These are phyloP conservation scores for Otolemur garnettii DNA, from an alignment of 2,113 vertebrate species.

Conservation along the genomic window DNA sequence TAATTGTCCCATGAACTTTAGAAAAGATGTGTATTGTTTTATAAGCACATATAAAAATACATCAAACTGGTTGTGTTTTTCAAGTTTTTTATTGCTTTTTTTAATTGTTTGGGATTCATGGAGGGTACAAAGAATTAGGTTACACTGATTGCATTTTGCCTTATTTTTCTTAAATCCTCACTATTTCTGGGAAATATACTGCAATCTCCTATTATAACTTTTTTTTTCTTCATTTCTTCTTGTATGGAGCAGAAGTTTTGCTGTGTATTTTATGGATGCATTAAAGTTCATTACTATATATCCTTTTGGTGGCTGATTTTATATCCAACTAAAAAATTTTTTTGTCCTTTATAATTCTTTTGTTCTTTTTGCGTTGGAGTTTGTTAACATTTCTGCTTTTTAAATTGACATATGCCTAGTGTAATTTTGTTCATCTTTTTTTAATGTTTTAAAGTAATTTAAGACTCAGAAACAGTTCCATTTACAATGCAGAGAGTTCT, in stretches of 20 bases:
- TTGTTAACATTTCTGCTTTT: conserved; percentile 44
- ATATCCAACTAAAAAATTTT: not conserved
- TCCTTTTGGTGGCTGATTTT: conserved; percentile 21
- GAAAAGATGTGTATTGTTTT: conserved; percentile 42
- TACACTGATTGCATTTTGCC: too few species aligned
- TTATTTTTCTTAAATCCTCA: not conserved
- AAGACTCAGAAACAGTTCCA: not conserved
- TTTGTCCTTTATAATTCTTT: not conserved
- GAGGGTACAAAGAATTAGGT: too few species aligned
- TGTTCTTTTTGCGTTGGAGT: not conserved
- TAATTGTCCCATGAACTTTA: conserved; percentile 66
- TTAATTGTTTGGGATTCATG: too few species aligned
- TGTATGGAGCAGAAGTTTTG: too few species aligned
- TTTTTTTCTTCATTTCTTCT: not conserved
- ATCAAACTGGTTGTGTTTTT: conserved; percentile 33
- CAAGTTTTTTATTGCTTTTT: not conserved
- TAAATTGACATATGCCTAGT: not conserved
- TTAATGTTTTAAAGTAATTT: conserved; percentile 16
- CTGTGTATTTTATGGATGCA: not conserved
- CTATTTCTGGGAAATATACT: not conserved
- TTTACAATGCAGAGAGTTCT: not conserved
- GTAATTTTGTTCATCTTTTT: not conserved
- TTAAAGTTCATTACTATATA: not conserved
- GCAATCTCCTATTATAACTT: not conserved
- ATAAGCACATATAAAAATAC: conserved; percentile 61